Evolutionary conservation across 2,888 invertebrate genomes (phyloP), one percentile per base, ranked within the genome.

Genomic region (Spodoptera exigua): DNA sequence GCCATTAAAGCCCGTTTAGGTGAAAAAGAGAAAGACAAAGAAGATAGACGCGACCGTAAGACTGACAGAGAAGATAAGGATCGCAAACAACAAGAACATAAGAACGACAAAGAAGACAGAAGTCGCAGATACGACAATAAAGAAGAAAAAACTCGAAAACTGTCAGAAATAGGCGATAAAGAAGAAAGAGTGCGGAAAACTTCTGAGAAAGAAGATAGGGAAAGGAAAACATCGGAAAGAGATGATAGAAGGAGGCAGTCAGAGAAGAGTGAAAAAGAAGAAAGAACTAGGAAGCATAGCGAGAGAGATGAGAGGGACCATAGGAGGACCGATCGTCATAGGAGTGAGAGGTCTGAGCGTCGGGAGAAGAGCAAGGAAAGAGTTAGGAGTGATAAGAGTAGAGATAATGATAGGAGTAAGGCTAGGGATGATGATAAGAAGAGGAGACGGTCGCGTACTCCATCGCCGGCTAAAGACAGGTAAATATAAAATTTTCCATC

Each of bases 381-480:
- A 9, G 44, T 54, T 2, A 61, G 73, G 12, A 70, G 62, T 47
- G 72, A 63, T 44, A 70, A 58, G 75, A 66, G 59, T 56, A 61
- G 66, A 47, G 69, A 70, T 54, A 46, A 72, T 13, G 72, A 71
- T 17, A 64, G 63, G 47, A 70, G 59, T 32, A 78, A 66, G 46
- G 48, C 49, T 7, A 69, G 71, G 11, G 76, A 77, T 12, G 63
- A 79, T 27, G 76, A 75, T 36, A 80, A 74, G 52, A 84, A 72
- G 66, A 81, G 66, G 72, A 81, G 84, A 48, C 83, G 82, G 40
- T 88, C 87, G 14, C 85, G 85, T 34, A 89, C 92, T 0, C 87
- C 87, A 2, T 89, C 92, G 0, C 71, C 78, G 9, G 78, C 82
- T 40, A 85, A 77, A 40, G 69, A 79, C 1, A 81, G 85, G 84